Percentiles rank a stretch among this genome's conserved stretches.
Evolutionary conservation across 2,888 invertebrate genomes (phyloP).

Genomic region (Idaea biselata): DNA sequence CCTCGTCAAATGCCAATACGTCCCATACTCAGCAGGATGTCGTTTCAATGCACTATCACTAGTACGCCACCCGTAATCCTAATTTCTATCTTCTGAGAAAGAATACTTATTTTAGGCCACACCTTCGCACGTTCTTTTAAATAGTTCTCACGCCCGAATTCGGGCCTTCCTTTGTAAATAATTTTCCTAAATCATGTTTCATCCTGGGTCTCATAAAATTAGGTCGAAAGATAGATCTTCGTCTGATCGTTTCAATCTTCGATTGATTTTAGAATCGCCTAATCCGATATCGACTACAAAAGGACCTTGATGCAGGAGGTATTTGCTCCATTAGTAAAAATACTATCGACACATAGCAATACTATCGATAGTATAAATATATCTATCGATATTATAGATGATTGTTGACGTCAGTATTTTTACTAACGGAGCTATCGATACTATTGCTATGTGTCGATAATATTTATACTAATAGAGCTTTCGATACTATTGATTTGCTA

Average conservation of each 20-base stretch:
- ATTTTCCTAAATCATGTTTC: conserved; percentile 36
- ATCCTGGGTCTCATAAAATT: conserved; percentile 51
- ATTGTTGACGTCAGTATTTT: no score
- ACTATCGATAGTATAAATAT: no score
- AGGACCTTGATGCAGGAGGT: conserved; percentile 42
- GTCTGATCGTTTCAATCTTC: conserved; percentile 39
- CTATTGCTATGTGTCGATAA: no score
- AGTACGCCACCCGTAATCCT: conserved; percentile 53
- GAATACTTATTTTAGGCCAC: conserved; percentile 49
- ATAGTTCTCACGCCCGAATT: conserved; percentile 43
- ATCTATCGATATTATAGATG: no score
- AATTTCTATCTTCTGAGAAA: conserved; percentile 43
- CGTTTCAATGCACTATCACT: conserved; percentile 38
- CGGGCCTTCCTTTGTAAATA: conserved; percentile 44
- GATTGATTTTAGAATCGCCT: conserved; percentile 46
- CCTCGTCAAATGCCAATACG: conserved; percentile 46
- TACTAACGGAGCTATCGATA: no score
- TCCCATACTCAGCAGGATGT: conserved; percentile 33
- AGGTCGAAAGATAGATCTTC: conserved; percentile 42
- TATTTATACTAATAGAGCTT: no score
- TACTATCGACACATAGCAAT: no score
- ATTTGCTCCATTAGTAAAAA: no score
- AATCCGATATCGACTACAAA: conserved; percentile 46
- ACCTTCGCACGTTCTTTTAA: conserved; percentile 35
- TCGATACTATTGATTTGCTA: no score